Evolutionary conservation across 2,797 vertebrate genomes (phyloP).

Genomic region (Leptoclinus maculatus): DNA sequence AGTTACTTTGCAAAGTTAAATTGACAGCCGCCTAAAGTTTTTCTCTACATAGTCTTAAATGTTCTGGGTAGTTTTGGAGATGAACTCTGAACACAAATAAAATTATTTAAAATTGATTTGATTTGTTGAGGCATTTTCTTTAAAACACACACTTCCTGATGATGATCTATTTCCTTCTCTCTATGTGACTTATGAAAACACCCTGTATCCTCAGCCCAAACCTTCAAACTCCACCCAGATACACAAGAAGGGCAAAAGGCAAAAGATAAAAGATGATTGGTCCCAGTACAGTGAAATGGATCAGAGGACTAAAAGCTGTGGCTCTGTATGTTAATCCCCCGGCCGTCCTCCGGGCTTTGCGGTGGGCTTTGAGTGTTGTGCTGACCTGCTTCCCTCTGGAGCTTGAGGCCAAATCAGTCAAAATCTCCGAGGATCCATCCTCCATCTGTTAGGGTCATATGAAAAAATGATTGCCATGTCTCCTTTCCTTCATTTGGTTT

Average conservation of each 20-base stretch:
- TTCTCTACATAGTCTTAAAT: neutral
- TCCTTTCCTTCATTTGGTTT: neutral
- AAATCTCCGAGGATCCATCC: slow-evolving; percentile 5
- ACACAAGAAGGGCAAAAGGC: neutral
- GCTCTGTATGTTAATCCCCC: neutral
- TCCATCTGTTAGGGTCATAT: slow-evolving; percentile 7
- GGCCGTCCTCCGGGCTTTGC: slow-evolving; percentile 10
- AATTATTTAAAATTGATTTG: neutral
- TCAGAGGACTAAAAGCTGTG: slow-evolving; percentile 26
- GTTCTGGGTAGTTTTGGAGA: neutral
- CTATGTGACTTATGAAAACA: slow-evolving; percentile 1
- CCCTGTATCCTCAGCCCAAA: neutral
- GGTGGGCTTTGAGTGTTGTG: slow-evolving; percentile 35
- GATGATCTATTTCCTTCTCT: neutral
- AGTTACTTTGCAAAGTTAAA: neutral
- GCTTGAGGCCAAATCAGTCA: slow-evolving; percentile 11
- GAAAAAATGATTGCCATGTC: slow-evolving; percentile 2
- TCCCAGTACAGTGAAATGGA: slow-evolving; percentile 11
- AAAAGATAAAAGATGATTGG: neutral
- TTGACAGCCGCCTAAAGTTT: neutral
- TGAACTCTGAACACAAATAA: neutral
- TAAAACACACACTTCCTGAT: neutral
- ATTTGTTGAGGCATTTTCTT: slow-evolving; percentile 6
- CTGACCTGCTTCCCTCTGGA: slow-evolving; percentile 19
- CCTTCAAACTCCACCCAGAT: neutral